A percentile compares a stretch with the other conserved stretches of the same genome.
These are phyloP conservation scores for Camelus bactrianus DNA, from an alignment of 2,113 vertebrate genomes.

Conservation along the genomic window DNA sequence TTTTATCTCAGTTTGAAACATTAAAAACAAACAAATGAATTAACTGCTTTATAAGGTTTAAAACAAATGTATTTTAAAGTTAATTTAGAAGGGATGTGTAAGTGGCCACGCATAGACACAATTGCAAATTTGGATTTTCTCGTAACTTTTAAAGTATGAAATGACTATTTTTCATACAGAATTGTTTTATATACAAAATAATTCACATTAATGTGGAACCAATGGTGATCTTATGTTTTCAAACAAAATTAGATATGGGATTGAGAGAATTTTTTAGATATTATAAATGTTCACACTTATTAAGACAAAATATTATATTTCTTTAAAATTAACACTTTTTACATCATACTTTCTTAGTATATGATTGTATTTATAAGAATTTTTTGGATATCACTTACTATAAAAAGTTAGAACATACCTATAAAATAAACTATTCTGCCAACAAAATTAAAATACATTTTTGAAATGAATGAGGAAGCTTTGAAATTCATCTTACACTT, in stretches of 20 bases:
- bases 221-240: not conserved
- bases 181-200: not conserved
- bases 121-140: not conserved
- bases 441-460: not conserved
- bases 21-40: not conserved
- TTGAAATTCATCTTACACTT: conserved; percentile 22
- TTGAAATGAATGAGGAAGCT: not conserved
- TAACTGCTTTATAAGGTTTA: not conserved
- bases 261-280: not conserved
- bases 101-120: not conserved
- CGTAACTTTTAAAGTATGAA: not conserved
- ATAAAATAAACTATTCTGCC: not conserved
- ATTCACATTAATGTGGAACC: not conserved
- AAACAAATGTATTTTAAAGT: not conserved
- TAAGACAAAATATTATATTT: not conserved
- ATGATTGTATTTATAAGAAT: not conserved
- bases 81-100: not conserved
- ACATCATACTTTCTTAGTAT: not conserved
- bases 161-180: not conserved
- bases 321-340: not conserved
- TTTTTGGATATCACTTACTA: not conserved
- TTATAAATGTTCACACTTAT: not conserved
- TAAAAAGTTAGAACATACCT: not conserved
- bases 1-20: not conserved
- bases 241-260: not conserved